A percentile compares a stretch with the other conserved stretches of the same genome.
Evolutionary conservation across 2,888 invertebrate species (phyloP).

Genomic region (Ennomos fuscantarius): DNA sequence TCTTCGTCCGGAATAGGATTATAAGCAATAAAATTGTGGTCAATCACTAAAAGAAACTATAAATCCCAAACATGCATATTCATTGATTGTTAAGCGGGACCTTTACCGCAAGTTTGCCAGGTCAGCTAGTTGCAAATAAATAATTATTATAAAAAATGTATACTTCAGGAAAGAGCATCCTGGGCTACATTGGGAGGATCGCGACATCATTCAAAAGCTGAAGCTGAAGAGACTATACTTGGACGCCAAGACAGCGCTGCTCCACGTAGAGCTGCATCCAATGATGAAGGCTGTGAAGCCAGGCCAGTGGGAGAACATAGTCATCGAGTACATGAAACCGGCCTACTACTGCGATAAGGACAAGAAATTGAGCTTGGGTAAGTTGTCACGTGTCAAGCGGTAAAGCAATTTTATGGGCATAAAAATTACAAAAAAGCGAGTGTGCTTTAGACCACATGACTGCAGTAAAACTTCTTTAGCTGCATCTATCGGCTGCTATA

Average conservation of each 20-base stretch:
- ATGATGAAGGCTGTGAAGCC: slow-evolving; percentile 57
- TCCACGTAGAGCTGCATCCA: slow-evolving; percentile 62
- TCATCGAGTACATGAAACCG: slow-evolving; percentile 61
- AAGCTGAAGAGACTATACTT: slow-evolving; percentile 65
- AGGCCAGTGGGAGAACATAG: slow-evolving; percentile 60
- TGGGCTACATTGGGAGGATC: slow-evolving; percentile 8
- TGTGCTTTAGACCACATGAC: no score
- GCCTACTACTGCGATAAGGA: slow-evolving; percentile 59
- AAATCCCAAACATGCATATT: no score
- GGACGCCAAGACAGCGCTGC: slow-evolving; percentile 57
- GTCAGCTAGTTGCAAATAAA: not conserved
- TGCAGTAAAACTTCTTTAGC: no score
- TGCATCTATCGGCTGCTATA: no score
- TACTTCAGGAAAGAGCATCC: slow-evolving; percentile 14
- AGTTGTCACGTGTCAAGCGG: slow-evolving; percentile 31
- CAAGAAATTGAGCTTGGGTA: slow-evolving; percentile 57
- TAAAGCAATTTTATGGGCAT: no score
- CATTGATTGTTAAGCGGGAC: no score
- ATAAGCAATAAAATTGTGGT: no score
- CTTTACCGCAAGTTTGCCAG: no score
- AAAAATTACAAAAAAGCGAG: no score
- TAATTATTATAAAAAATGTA: slow-evolving; percentile 23
- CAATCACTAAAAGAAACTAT: no score
- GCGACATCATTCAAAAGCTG: slow-evolving; percentile 32
- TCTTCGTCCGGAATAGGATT: no score